These are phyloP conservation scores for Polietes domitor DNA, from an alignment of 2,888 invertebrate genomes.

Conservation along the genomic window DNA sequence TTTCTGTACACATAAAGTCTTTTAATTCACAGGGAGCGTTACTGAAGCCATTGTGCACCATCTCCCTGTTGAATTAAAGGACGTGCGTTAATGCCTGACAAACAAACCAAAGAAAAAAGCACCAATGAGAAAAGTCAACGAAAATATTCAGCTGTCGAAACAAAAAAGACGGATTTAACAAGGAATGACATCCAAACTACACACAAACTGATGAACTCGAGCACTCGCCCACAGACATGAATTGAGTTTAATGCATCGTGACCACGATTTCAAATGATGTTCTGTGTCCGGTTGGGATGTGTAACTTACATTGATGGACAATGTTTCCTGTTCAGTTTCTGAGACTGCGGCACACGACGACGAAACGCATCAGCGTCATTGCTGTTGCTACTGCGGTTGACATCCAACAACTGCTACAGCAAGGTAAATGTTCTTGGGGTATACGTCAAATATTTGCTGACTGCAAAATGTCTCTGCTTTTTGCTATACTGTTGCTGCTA, in stretches of 20 bases:
- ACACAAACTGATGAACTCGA: no score
- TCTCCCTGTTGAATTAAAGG: not conserved
- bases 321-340: not conserved
- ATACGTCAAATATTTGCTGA: slow-evolving; percentile 52
- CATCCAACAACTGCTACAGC: not conserved
- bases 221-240: no score
- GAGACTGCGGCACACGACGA: not conserved
- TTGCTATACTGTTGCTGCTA: slow-evolving; percentile 1
- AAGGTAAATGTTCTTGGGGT: slow-evolving; percentile 52
- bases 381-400: not conserved
- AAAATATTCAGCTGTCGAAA: no score
- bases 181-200: no score
- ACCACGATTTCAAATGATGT: slow-evolving; percentile 56
- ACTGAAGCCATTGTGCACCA: no score
- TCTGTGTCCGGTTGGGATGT: slow-evolving; percentile 18
- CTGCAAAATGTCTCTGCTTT: slow-evolving; percentile 31
- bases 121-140: not conserved
- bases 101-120: not conserved
- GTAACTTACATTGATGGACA: not conserved
- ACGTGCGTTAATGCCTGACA: slow-evolving; percentile 57
- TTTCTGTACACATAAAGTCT: no score
- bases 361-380: not conserved
- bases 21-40: no score
- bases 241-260: no score
- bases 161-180: no score